These are phyloP conservation scores for Myopa testacea DNA, from an alignment of 2,888 invertebrate species.

Conservation along the genomic window DNA sequence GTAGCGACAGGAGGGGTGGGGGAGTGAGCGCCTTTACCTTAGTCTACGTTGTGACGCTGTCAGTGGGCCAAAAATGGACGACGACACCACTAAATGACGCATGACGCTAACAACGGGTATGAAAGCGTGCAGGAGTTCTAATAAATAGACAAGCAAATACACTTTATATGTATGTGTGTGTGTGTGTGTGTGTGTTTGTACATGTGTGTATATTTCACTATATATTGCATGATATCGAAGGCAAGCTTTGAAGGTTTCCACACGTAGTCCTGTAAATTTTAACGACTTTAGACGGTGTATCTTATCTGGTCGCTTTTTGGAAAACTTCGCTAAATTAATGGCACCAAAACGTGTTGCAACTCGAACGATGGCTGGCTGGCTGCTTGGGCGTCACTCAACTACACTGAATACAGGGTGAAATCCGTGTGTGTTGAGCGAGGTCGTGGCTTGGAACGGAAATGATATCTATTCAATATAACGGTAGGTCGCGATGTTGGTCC, in stretches of 20 bases:
- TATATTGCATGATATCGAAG: background rate
- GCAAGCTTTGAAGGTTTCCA: background rate
- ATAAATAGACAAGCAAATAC: too few relatives aligned
- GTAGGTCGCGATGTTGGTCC: conserved; percentile 24
- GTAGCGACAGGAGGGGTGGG: background rate
- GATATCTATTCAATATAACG: conserved; percentile 7
- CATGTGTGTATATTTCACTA: background rate
- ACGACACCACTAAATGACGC: conserved; percentile 27
- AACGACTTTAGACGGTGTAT: conserved; percentile 25
- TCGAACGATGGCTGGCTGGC: background rate
- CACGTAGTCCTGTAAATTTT: background rate
- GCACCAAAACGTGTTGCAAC: conserved; percentile 7
- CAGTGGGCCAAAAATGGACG: conserved; percentile 4
- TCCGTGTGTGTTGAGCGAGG: conserved; percentile 24
- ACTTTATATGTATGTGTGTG: too few relatives aligned
- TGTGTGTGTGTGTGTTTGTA: background rate
- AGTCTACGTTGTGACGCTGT: background rate
- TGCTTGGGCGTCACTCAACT: background rate
- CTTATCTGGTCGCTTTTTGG: conserved; percentile 25
- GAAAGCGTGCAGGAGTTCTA: background rate
- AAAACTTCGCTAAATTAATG: conserved; percentile 34
- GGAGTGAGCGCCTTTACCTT: background rate
- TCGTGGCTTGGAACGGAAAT: conserved; percentile 28
- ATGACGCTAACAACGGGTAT: background rate
- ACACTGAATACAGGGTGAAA: background rate